Evolutionary conservation across 2,797 vertebrate genomes (phyloP), one percentile per base, ranked within the genome.

Genomic region (Darevskia mixta): DNA sequence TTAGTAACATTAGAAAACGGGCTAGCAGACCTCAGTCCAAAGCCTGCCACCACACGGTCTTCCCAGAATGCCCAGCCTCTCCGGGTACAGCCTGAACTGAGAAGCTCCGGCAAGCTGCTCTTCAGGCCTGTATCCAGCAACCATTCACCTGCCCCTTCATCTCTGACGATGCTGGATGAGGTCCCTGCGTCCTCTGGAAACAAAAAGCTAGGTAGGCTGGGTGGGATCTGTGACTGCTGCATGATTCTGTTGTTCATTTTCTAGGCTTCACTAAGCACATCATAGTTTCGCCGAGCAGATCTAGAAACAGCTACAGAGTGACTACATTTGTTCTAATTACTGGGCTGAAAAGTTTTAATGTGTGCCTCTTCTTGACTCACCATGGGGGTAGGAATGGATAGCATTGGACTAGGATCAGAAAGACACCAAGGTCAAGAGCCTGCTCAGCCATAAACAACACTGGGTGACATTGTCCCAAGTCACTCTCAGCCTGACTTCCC

Each of bases 141-240:
- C 73, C 92, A 96, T 0, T 79, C 92, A 72, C 86, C 95, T 15
- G 58, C 88, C 64, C 88, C 95, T 80, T 90, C 90, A 35, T 58
- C 94, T 7, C 7, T 76, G 1, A 1, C 58, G 0, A 86, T 89
- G 7, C 89, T 95, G 72, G 96, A 97, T 13, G 95, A 96, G 8
- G 35, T 93, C 82, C 92, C 91, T 0, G 10, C 93, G 10, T 93
- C 95, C 29, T 95, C 96, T 3, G 92, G 95, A 55, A 96, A 89
- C 94, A 97, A 93, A 94, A 97, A 97, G 78, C 93, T 96, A 83
- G 97, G 97, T 97, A 97, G 86, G 76, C 67, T 86, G 77, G 0
- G 75, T 81, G 0, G 81, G 6, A 20, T 17, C 79, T 38, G 17
- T 1, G 0, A 13, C 18, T 0, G 0, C 88, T 43, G 55, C 69